A percentile compares a stretch with the other conserved stretches of the same genome.
phyloP scores from a whole-genome alignment of 1,140 invertebrate genomes.

The Zaprionus ornatus region DNA sequence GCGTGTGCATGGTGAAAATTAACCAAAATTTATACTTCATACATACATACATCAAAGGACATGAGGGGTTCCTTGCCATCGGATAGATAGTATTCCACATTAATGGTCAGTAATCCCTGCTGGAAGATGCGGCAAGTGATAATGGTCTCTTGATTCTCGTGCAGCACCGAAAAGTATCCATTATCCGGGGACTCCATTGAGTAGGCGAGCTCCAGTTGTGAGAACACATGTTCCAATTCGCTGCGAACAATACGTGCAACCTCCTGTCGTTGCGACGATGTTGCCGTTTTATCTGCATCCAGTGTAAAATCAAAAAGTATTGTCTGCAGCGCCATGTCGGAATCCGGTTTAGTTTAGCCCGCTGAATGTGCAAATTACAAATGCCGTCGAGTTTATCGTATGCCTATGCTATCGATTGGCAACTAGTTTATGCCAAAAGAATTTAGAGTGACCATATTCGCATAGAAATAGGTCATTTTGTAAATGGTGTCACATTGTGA shows the following conservation, averaged over 20 bases:
- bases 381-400: constrained; percentile 25
- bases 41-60: constrained; percentile 88
- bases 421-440: constrained; percentile 2
- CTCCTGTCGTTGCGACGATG: constrained; percentile 87
- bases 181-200: constrained; percentile 86
- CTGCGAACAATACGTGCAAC: constrained; percentile 88
- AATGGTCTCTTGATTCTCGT: constrained; percentile 88
- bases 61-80: constrained; percentile 89
- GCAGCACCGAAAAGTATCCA: constrained; percentile 88
- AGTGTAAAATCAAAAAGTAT: constrained; percentile 92
- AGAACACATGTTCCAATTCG: constrained; percentile 88
- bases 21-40: constrained; percentile 6
- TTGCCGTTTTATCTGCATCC: constrained; percentile 87
- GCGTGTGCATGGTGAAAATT: constrained; percentile 11
- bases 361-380: constrained; percentile 47
- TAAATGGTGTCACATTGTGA: not conserved
- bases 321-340: constrained; percentile 91
- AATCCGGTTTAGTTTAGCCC: constrained; percentile 33
- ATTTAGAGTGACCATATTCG: constrained; percentile 5
- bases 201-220: constrained; percentile 87
- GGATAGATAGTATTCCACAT: constrained; percentile 91
- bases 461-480: not conserved
- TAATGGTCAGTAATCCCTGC: constrained; percentile 90
- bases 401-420: not conserved
- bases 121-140: constrained; percentile 87